Evolutionary conservation across 1,140 invertebrate genomes (phyloP).

Genomic region (Conus ventricosus): DNA sequence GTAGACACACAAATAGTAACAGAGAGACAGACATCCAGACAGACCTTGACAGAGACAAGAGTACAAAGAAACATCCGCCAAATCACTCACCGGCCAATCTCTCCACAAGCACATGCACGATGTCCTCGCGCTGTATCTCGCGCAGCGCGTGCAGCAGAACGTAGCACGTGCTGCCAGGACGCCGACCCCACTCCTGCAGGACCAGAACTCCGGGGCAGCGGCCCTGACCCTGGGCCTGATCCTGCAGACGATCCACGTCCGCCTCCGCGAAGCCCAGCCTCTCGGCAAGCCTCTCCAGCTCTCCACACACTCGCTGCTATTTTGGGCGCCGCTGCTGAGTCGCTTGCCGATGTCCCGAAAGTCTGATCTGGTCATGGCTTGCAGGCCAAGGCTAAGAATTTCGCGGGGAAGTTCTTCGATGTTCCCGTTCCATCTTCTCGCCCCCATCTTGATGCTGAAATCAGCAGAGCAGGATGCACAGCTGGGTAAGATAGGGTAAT

Average conservation of each 20-base stretch:
- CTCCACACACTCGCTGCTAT: background rate
- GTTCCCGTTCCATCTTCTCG: background rate
- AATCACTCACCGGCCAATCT: background rate
- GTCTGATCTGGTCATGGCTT: background rate
- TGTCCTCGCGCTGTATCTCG: slow-evolving; percentile 3
- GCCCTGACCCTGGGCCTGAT: background rate
- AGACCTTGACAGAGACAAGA: background rate
- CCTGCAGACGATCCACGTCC: background rate
- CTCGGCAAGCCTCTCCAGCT: slow-evolving; percentile 10
- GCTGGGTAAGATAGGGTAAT: too few relatives aligned
- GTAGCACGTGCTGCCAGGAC: slow-evolving; percentile 13
- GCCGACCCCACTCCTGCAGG: slow-evolving; percentile 12
- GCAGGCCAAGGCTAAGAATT: background rate
- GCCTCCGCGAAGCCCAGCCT: slow-evolving; percentile 6
- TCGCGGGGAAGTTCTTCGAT: slow-evolving; percentile 24
- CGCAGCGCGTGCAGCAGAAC: slow-evolving; percentile 24
- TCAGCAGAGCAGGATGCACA: too few relatives aligned
- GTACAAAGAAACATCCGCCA: background rate
- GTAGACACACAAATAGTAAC: too few relatives aligned
- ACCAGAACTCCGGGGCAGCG: slow-evolving; percentile 3
- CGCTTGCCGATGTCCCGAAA: background rate
- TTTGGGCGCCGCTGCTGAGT: background rate
- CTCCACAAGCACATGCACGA: slow-evolving; percentile 14
- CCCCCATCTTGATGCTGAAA: too few relatives aligned
- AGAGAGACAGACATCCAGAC: background rate